Conservation (phyloP, 1,140 invertebrate genomes). For the Aphelinus certus region DNA sequence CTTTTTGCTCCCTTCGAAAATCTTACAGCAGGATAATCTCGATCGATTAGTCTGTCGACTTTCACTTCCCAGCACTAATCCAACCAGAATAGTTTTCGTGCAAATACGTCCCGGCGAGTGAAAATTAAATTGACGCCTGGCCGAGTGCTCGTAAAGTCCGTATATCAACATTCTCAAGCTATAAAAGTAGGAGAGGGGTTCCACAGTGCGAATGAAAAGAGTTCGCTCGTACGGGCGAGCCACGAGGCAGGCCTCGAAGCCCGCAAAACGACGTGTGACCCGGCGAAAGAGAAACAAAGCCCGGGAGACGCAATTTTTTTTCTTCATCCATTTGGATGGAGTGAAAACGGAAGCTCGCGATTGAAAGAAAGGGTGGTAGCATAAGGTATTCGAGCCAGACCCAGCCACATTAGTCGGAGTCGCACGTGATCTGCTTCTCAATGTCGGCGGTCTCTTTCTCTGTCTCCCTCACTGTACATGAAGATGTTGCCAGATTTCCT, state of each 20-base stretch:
- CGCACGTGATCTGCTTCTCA: constrained; percentile 41
- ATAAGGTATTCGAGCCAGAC: constrained; percentile 43
- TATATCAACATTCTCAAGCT: no score
- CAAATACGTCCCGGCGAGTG: no score
- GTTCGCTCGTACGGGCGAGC: neutral
- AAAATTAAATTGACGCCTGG: no score
- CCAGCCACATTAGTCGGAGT: constrained; percentile 42
- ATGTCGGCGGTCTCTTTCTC: constrained; percentile 30
- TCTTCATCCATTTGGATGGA: neutral
- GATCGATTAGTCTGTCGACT: no score
- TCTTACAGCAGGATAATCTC: no score
- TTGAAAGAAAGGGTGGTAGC: constrained; percentile 22
- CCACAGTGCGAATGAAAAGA: no score
- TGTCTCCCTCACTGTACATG: constrained; percentile 3
- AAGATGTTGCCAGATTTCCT: neutral
- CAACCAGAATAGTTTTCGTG: no score
- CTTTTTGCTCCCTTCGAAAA: no score
- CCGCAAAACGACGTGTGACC: neutral
- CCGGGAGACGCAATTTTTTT: constrained; percentile 4
- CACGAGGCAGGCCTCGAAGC: neutral
- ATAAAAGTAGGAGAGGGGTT: no score
- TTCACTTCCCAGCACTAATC: no score
- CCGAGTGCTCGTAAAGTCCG: no score
- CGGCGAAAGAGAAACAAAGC: neutral
- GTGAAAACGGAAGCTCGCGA: neutral